Percentiles rank a stretch among this genome's conserved stretches.
These are phyloP conservation scores for Arge pagana DNA, from an alignment of 2,888 invertebrate genomes.

Conservation along the genomic window DNA sequence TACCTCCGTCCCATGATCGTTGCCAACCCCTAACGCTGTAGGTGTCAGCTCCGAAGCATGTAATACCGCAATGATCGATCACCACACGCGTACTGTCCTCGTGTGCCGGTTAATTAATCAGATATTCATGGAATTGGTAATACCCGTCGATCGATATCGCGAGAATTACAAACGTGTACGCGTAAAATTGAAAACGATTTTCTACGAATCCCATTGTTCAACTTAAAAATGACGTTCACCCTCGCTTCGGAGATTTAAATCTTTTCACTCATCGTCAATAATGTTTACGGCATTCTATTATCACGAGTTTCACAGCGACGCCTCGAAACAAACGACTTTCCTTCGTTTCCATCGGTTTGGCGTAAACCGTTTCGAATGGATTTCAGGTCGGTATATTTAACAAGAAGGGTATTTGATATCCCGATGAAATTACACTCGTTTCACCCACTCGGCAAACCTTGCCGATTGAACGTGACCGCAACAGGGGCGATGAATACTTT, in stretches of 20 bases:
- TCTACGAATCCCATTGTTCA: too few relatives aligned
- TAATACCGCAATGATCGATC: constrained; percentile 51
- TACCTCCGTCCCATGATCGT: constrained; percentile 35
- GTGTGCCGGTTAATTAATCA: constrained; percentile 55
- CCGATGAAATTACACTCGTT: constrained; percentile 19
- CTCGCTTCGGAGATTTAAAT: too few relatives aligned
- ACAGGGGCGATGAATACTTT: constrained; percentile 23
- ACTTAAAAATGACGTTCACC: too few relatives aligned
- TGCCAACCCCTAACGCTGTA: constrained; percentile 36
- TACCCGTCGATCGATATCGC: constrained; percentile 33
- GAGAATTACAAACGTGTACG: constrained; percentile 26
- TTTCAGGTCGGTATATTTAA: too few relatives aligned
- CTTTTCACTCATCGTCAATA: too few relatives aligned
- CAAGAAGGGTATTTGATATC: background rate
- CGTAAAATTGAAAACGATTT: background rate
- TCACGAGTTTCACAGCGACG: too few relatives aligned
- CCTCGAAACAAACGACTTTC: too few relatives aligned
- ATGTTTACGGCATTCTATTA: too few relatives aligned
- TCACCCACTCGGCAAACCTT: constrained; percentile 12
- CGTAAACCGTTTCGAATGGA: too few relatives aligned
- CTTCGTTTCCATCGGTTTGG: too few relatives aligned
- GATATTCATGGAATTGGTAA: constrained; percentile 51
- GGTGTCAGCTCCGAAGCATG: too few relatives aligned
- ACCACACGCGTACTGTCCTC: constrained; percentile 30
- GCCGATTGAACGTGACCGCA: constrained; percentile 20